These are phyloP conservation scores for Cryptocephalus moraei DNA, from an alignment of 2,888 invertebrate species.

Conservation along the genomic window DNA sequence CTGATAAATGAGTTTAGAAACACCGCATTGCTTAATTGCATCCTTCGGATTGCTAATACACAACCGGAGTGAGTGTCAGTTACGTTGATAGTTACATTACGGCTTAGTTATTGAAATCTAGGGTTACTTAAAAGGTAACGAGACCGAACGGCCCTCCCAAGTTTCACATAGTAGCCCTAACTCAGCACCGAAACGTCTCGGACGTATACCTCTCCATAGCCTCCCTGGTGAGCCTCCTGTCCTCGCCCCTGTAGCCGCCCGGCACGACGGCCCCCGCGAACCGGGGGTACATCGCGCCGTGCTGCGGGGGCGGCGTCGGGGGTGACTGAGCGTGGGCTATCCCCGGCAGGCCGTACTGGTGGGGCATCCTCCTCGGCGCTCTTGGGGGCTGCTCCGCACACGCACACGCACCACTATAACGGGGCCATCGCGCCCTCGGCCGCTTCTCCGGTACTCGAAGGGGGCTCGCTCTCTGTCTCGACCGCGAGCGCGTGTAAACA, in stretches of 20 bases:
- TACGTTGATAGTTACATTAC: too few relatives aligned
- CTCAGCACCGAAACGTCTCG: too few relatives aligned
- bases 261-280: conserved; percentile 58
- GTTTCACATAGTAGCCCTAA: too few relatives aligned
- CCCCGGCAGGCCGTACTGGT: conserved; percentile 68
- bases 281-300: conserved; percentile 46
- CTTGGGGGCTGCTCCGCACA: not conserved
- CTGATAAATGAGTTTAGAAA: too few relatives aligned
- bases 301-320: conserved; percentile 60
- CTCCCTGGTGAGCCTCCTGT: conserved; percentile 75
- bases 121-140: too few relatives aligned
- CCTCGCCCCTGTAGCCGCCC: conserved; percentile 61
- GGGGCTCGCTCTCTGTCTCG: not conserved
- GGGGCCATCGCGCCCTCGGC: not conserved
- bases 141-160: too few relatives aligned
- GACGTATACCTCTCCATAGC: conserved; percentile 71
- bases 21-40: too few relatives aligned
- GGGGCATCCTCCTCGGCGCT: conserved; percentile 50
- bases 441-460: not conserved
- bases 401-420: not conserved
- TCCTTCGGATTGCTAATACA: too few relatives aligned
- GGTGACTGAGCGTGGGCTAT: conserved; percentile 71
- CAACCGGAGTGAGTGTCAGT: too few relatives aligned
- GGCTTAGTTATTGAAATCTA: too few relatives aligned
- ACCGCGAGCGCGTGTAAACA: conserved; percentile 7